phyloP scores from a whole-genome alignment of 2,888 invertebrate genomes.

The Syritta pipiens region DNA sequence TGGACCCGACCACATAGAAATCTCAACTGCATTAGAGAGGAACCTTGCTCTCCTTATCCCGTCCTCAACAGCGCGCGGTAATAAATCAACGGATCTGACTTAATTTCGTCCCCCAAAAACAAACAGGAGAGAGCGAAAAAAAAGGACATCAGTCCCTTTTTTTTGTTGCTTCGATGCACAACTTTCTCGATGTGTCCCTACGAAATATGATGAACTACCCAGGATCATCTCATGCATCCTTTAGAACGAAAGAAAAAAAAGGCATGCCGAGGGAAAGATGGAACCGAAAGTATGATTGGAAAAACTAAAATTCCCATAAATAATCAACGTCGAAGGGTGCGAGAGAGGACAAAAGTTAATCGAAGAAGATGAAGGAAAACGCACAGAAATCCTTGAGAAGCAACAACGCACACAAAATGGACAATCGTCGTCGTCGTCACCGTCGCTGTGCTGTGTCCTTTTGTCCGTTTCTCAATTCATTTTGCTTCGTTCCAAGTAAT shows the following conservation, averaged over 20 bases:
- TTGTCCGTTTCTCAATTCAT: conserved; percentile 66
- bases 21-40: conserved; percentile 21
- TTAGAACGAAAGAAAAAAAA: neutral
- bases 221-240: conserved; percentile 54
- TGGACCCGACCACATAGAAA: conserved; percentile 2
- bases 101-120: conserved; percentile 64
- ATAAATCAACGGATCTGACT: conserved; percentile 67
- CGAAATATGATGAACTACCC: conserved; percentile 63
- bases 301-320: conserved; percentile 67
- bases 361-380: conserved; percentile 38
- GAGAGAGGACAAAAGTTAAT: conserved; percentile 46
- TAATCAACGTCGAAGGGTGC: conserved; percentile 51
- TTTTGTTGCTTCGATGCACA: conserved; percentile 38
- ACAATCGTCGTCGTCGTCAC: no score
- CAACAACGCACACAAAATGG: conserved; percentile 24
- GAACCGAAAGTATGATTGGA: conserved; percentile 31
- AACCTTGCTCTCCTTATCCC: conserved; percentile 14
- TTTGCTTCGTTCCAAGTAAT: conserved; percentile 65
- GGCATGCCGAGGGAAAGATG: no score
- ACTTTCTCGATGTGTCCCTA: conserved; percentile 57
- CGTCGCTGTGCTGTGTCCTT: conserved; percentile 61
- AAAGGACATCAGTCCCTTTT: conserved; percentile 40
- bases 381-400: conserved; percentile 51
- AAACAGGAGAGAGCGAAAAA: conserved; percentile 44
- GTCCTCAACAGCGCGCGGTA: neutral